Base-by-base conservation (phyloP, 2,797 vertebrate genomes). In the Crenichthys baileyi region DNA sequence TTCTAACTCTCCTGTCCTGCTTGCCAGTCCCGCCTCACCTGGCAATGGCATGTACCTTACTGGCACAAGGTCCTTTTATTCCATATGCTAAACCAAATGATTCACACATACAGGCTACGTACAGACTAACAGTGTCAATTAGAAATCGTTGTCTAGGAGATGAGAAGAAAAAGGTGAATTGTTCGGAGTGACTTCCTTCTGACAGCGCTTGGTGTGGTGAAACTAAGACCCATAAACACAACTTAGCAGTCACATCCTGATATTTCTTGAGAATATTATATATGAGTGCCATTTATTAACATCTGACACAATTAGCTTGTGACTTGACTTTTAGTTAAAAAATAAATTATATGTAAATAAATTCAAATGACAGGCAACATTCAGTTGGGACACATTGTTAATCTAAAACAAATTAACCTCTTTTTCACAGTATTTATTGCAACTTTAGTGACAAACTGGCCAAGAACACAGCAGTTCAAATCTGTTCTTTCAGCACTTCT, bases 401-500 rank as follows among this genome's bases (percentile, higher is more conserved):
- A 79, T 67, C 83, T 79, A 20, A 80, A 61, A 71, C 67, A 75
- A 48, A 79, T 67, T 22, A 79, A 55, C 58, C 39, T 13, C 70
- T 31, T 67, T 51, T 68, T 48, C 72, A 44, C 39, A 76, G 44
- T 76, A 76, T 89, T 87, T 73, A 79, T 82, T 78, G 61, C 75
- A 68, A 75, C 68, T 78, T 56, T 71, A 7, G 76, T 78, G 76
- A 89, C 74, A 82, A 80, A 76, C 73, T 56, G 73, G 61, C 81
- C 81, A 83, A 80, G 41, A 82, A 80, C 79, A 89, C 85, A 88
- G 91, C 92, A 78, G 72, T 88, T 80, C 79, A 84, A 81, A 70
- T 84, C 86, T 80, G 84, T 78, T 87, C 87, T 91, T 86, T 93
- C 85, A 85, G 79, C 74, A 5, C 77, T 51, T 83, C 83, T 84